Conservation (phyloP, 2,113 vertebrate species). For the Misgurnus mizolepis region DNA sequence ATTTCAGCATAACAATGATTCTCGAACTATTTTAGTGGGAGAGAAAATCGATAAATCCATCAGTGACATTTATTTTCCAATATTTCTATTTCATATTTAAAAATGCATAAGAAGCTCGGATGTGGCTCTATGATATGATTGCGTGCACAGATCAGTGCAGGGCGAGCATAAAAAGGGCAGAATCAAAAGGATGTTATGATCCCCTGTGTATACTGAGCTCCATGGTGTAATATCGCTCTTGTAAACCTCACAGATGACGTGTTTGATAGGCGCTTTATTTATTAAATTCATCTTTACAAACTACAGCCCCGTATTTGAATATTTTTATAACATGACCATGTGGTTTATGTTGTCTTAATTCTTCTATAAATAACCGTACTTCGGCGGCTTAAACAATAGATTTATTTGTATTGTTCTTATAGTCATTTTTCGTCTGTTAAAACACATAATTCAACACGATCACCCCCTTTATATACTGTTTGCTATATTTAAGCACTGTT, state of each 20-base stretch:
- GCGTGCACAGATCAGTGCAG: conserved; percentile 38
- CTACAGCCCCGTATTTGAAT: conserved; percentile 6
- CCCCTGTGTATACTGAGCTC: conserved; percentile 46
- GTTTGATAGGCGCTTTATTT: conserved; percentile 51
- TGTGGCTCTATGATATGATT: conserved; percentile 31
- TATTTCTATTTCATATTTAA: conserved; percentile 19
- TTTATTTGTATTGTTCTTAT: not conserved
- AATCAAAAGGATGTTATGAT: conserved; percentile 36
- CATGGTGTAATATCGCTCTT: conserved; percentile 37
- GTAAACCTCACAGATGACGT: conserved; percentile 49
- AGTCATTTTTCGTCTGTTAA: not conserved
- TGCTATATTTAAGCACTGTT: conserved; percentile 1
- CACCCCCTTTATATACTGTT: not conserved
- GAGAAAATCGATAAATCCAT: conserved; percentile 1
- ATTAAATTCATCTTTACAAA: conserved; percentile 34
- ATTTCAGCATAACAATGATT: not conserved
- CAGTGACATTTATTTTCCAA: not conserved
- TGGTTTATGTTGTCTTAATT: conserved; percentile 17
- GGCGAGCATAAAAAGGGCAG: conserved; percentile 39
- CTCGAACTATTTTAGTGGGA: not conserved
- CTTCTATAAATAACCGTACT: not conserved
- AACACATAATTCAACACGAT: not conserved
- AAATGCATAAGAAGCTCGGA: conserved; percentile 11
- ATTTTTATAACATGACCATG: conserved; percentile 29
- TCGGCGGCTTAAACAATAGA: no score